Conservation (phyloP, 2,888 invertebrate genomes). For the Diadromus collaris region DNA sequence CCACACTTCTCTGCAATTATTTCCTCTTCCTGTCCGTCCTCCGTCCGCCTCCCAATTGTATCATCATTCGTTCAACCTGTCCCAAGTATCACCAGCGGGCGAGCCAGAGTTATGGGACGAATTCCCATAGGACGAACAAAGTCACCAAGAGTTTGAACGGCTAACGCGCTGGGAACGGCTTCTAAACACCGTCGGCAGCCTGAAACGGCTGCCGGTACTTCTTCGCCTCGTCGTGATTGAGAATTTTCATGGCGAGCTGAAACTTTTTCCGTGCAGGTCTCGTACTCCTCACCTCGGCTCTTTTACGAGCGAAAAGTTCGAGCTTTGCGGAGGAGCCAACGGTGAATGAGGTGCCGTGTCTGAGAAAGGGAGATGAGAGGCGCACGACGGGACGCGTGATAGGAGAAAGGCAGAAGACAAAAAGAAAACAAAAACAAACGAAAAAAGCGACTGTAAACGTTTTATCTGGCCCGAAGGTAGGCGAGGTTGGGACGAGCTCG, state of each 20-base stretch:
- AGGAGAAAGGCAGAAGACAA: slow-evolving; percentile 42
- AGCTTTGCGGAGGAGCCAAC: slow-evolving; percentile 53
- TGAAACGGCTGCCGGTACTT: neutral
- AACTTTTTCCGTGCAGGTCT: slow-evolving; percentile 45
- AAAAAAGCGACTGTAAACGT: slow-evolving; percentile 67
- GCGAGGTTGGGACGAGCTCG: slow-evolving; percentile 47
- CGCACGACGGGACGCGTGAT: slow-evolving; percentile 24
- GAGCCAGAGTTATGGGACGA: neutral
- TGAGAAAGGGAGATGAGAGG: slow-evolving; percentile 13
- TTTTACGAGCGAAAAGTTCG: slow-evolving; percentile 53
- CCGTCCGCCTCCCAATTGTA: neutral
- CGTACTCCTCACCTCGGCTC: neutral
- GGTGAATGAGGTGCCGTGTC: slow-evolving; percentile 39
- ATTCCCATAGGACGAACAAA: neutral
- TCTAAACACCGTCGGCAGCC: slow-evolving; percentile 34
- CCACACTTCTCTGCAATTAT: neutral
- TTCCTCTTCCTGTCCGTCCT: neutral
- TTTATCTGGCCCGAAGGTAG: slow-evolving; percentile 65
- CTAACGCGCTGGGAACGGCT: slow-evolving; percentile 40
- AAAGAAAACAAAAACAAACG: slow-evolving; percentile 43
- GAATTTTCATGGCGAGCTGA: slow-evolving; percentile 48
- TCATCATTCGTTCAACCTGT: neutral
- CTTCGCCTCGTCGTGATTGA: slow-evolving; percentile 32
- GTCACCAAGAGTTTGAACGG: slow-evolving; percentile 34
- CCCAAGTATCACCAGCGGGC: slow-evolving; percentile 4